Percentiles rank a stretch among this genome's conserved stretches.
Conservation (phyloP, 2,888 invertebrate species). For the Psococerastis gibbosa region DNA sequence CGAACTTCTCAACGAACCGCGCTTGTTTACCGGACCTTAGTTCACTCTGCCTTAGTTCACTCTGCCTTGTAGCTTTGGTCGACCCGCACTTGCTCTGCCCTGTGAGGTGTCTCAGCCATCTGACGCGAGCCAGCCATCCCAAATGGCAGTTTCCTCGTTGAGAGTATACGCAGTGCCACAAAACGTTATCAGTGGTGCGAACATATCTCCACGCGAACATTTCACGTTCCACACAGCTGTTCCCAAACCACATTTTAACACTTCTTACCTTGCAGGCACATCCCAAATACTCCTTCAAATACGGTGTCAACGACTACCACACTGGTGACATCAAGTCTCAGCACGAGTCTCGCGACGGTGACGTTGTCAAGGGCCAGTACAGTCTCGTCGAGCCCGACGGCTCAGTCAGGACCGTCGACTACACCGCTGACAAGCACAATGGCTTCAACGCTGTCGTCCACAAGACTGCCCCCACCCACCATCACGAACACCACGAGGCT, state of each 20-base stretch:
- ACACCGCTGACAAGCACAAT: conserved; percentile 25
- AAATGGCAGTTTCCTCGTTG: too few relatives aligned
- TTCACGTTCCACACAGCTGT: neutral
- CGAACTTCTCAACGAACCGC: too few relatives aligned
- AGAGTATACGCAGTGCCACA: too few relatives aligned
- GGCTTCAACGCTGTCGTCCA: conserved; percentile 26
- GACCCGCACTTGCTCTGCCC: too few relatives aligned
- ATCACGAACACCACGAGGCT: conserved; percentile 14
- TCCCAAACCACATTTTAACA: neutral
- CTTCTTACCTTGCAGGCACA: conserved; percentile 21
- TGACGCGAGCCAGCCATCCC: too few relatives aligned
- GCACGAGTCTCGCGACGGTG: conserved; percentile 25
- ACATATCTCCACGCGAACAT: too few relatives aligned
- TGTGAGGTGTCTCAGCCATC: too few relatives aligned
- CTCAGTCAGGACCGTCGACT: conserved; percentile 25
- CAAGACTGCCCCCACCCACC: conserved; percentile 19
- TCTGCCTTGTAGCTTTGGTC: too few relatives aligned
- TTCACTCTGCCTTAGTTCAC: too few relatives aligned
- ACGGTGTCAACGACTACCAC: conserved; percentile 25
- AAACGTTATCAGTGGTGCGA: too few relatives aligned
- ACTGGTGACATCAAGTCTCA: conserved; percentile 26
- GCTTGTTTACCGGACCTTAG: too few relatives aligned
- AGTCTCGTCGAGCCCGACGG: conserved; percentile 27
- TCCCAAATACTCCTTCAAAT: conserved; percentile 25
- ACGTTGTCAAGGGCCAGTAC: conserved; percentile 26